Evolutionary conservation across 2,113 vertebrate genomes (phyloP).

Genomic region (Ivindomyrus marchei): DNA sequence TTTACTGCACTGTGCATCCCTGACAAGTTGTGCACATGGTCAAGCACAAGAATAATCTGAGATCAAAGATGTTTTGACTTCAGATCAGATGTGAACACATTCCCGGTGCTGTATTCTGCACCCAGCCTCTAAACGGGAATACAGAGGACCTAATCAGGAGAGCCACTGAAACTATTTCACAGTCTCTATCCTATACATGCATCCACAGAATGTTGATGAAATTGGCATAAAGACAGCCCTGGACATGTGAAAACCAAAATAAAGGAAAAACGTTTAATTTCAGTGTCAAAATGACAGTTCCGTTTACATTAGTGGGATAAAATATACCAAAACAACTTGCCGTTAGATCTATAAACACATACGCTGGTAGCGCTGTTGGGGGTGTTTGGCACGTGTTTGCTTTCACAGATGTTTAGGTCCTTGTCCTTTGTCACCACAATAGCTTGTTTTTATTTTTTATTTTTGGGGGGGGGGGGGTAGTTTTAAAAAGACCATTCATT

Average conservation of each 20-base stretch:
- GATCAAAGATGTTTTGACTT: not conserved
- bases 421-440: constrained; percentile 22
- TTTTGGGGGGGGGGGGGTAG: constrained; percentile 37
- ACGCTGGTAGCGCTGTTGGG: not conserved
- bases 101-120: not conserved
- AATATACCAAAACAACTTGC: constrained; percentile 7
- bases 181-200: not conserved
- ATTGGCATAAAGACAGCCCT: not conserved
- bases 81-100: not conserved
- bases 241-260: not conserved
- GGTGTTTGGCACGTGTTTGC: not conserved
- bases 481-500: constrained; percentile 53
- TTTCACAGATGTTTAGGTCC: constrained; percentile 49
- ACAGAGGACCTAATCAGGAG: constrained; percentile 4
- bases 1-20: not conserved
- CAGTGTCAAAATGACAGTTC: not conserved
- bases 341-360: not conserved
- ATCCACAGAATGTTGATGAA: not conserved
- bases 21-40: not conserved
- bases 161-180: not conserved
- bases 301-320: not conserved
- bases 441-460: constrained; percentile 18
- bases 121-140: not conserved
- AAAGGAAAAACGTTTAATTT: not conserved
- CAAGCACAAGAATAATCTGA: not conserved